These are phyloP conservation scores for Catharus fuscescens DNA, from an alignment of 2,113 vertebrate species.

Conservation along the genomic window DNA sequence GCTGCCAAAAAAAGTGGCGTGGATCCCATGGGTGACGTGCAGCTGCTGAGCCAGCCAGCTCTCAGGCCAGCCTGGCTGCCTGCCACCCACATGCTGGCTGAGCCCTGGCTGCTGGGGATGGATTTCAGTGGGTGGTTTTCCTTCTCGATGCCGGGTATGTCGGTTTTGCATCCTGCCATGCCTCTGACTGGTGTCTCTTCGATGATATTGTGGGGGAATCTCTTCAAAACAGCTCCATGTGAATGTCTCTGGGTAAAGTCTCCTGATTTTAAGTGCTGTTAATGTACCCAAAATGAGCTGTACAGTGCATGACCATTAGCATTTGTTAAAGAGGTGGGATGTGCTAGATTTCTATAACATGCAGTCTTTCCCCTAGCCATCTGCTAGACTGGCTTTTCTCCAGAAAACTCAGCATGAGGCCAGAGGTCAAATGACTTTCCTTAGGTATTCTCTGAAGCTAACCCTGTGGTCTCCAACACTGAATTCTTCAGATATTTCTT, in stretches of 20 bases:
- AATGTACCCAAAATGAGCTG: not conserved
- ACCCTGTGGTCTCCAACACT: not conserved
- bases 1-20: not conserved
- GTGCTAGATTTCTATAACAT: not conserved
- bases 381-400: not conserved
- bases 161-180: not conserved
- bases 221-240: not conserved
- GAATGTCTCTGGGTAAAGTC: not conserved
- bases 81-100: not conserved
- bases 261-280: not conserved
- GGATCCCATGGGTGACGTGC: not conserved
- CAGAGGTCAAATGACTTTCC: not conserved
- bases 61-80: not conserved
- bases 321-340: not conserved
- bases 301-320: not conserved
- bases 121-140: not conserved
- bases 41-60: not conserved
- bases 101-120: not conserved
- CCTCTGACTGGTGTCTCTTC: not conserved
- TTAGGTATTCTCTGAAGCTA: not conserved
- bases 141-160: rapidly evolving
- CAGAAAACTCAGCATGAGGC: not conserved
- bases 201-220: not conserved
- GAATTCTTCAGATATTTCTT: not conserved
- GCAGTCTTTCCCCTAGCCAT: not conserved